phyloP scores from a whole-genome alignment of 2,113 vertebrate species.

The Galbula dea region DNA sequence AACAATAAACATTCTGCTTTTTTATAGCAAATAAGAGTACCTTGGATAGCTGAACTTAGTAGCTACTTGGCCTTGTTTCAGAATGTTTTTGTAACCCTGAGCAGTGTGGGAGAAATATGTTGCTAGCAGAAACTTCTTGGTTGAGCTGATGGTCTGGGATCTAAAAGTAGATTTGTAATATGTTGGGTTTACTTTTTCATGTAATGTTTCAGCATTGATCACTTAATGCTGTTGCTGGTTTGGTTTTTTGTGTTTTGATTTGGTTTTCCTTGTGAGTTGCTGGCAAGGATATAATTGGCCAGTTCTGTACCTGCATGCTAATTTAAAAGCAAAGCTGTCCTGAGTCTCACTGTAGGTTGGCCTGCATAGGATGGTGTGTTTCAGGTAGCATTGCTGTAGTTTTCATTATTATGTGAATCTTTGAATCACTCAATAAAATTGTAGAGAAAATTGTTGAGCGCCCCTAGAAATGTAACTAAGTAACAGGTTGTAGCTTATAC shows the following conservation, averaged over 20 bases:
- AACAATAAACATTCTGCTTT: conserved; percentile 59
- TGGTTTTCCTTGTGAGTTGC: background rate
- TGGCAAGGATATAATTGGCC: background rate
- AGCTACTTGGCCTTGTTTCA: background rate
- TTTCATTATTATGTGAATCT: background rate
- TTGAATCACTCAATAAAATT: background rate
- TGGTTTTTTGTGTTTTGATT: background rate
- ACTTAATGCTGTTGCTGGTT: background rate
- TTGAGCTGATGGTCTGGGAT: background rate
- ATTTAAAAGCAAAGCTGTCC: background rate
- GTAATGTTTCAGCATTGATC: background rate
- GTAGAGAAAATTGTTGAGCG: background rate
- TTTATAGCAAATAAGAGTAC: conserved; percentile 19
- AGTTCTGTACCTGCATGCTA: background rate
- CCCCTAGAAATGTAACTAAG: background rate
- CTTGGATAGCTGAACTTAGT: background rate
- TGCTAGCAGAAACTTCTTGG: background rate
- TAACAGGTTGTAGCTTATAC: background rate
- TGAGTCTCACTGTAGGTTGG: background rate
- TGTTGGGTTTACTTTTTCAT: background rate
- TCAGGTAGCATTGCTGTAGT: background rate
- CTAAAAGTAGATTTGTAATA: background rate
- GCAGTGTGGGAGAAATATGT: background rate
- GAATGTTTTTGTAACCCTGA: background rate
- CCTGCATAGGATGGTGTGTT: background rate